Percentiles rank a stretch among this genome's conserved stretches.
Evolutionary conservation across 2,113 vertebrate species (phyloP).

Genomic region (Sinocyclocheilus grahami): DNA sequence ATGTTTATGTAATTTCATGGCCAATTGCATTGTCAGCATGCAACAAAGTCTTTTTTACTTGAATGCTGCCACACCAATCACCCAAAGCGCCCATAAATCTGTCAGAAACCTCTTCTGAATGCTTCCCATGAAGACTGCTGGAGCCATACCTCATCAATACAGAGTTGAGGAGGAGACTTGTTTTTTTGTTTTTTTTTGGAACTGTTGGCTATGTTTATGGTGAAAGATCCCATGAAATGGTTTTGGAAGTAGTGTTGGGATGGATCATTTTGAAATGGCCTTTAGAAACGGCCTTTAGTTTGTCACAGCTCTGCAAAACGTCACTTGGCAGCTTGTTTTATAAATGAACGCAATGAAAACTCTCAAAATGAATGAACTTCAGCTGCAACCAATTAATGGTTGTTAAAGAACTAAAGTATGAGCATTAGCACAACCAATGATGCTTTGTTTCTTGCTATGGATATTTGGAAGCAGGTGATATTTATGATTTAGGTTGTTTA

Average conservation of each 20-base stretch:
- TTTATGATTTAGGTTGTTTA: neutral
- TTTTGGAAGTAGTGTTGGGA: neutral
- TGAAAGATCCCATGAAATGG: slow-evolving; percentile 15
- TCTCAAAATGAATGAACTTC: neutral
- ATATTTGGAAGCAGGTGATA: neutral
- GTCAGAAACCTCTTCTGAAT: neutral
- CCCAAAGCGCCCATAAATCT: slow-evolving; percentile 16
- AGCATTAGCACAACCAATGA: neutral
- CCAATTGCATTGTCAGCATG: slow-evolving; percentile 58
- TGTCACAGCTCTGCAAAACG: neutral
- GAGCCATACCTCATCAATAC: neutral
- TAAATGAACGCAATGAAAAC: neutral
- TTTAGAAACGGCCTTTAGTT: neutral
- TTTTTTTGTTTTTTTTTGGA: too few relatives aligned
- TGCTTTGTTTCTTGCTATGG: neutral
- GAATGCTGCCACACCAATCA: neutral
- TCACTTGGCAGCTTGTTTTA: neutral
- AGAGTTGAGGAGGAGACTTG: neutral
- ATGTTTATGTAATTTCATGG: slow-evolving; percentile 64
- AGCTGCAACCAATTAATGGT: neutral
- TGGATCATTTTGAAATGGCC: neutral
- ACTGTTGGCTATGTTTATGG: neutral
- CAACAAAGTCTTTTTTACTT: slow-evolving; percentile 8
- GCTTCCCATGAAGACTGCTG: neutral
- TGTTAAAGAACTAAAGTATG: neutral